Evolutionary conservation across 2,888 invertebrate species (phyloP).

Genomic region (Pseudolycoriella hygida): DNA sequence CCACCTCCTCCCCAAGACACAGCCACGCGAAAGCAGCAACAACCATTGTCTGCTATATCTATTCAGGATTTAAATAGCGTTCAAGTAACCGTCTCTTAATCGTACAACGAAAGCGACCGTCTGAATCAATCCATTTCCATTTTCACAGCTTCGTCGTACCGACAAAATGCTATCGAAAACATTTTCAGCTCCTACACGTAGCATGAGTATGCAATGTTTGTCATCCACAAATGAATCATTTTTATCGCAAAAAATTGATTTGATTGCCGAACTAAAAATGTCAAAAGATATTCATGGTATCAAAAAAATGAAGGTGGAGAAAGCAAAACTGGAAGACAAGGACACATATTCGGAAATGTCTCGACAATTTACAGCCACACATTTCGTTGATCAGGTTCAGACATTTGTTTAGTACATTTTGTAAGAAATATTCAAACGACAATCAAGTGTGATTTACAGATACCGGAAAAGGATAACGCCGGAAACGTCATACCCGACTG

Average conservation of each 20-base stretch:
- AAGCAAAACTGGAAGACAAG: slow-evolving; percentile 72
- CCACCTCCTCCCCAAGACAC: slow-evolving; percentile 25
- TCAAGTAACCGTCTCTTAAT: slow-evolving; percentile 23
- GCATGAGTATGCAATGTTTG: slow-evolving; percentile 56
- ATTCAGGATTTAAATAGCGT: slow-evolving; percentile 76
- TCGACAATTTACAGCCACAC: slow-evolving; percentile 66
- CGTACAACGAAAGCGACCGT: background rate
- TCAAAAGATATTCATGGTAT: slow-evolving; percentile 89
- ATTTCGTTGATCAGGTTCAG: slow-evolving; percentile 73
- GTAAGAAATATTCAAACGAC: slow-evolving; percentile 5
- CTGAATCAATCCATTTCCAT: background rate
- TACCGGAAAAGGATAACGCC: slow-evolving; percentile 74
- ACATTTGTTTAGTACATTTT: background rate
- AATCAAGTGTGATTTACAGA: slow-evolving; percentile 32
- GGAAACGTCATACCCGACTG: slow-evolving; percentile 84
- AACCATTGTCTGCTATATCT: slow-evolving; percentile 74
- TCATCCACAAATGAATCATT: slow-evolving; percentile 48
- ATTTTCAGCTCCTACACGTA: slow-evolving; percentile 64
- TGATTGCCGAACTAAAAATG: slow-evolving; percentile 83
- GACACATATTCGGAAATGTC: slow-evolving; percentile 70
- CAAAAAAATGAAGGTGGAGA: slow-evolving; percentile 79
- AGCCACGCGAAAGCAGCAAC: slow-evolving; percentile 37
- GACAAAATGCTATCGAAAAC: slow-evolving; percentile 63
- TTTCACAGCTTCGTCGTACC: slow-evolving; percentile 56
- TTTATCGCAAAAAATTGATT: slow-evolving; percentile 59